Conservation (phyloP, 2,113 vertebrate species). For the Menura novaehollandiae region DNA sequence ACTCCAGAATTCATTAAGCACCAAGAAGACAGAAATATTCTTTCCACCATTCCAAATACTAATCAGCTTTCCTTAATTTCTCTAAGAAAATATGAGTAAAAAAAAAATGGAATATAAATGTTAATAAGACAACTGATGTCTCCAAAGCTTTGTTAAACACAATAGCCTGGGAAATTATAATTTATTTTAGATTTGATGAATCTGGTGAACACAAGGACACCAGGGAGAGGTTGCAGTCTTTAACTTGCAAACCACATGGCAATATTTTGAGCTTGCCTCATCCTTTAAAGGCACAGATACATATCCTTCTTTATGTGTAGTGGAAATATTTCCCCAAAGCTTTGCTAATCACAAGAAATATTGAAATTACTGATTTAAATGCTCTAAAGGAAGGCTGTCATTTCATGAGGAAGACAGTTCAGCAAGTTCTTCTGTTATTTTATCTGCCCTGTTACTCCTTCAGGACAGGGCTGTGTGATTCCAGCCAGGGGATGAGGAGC, state of each 20-base stretch:
- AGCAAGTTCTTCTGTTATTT: not conserved
- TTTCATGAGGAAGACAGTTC: not conserved
- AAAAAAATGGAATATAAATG: slow-evolving; percentile 66
- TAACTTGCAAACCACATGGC: slow-evolving; percentile 39
- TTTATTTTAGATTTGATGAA: slow-evolving; percentile 55
- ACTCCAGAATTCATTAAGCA: slow-evolving; percentile 59
- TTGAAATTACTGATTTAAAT: not conserved
- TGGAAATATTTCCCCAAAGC: slow-evolving; percentile 39
- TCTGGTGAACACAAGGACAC: slow-evolving; percentile 15
- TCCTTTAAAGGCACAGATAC: slow-evolving; percentile 49
- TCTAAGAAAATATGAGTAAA: slow-evolving; percentile 59
- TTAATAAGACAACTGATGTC: slow-evolving; percentile 67
- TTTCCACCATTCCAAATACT: slow-evolving; percentile 52
- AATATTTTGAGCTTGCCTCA: slow-evolving; percentile 6
- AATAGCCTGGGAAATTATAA: slow-evolving; percentile 60
- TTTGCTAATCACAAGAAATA: slow-evolving; percentile 20
- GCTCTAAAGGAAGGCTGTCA: not conserved
- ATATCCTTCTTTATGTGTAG: not conserved
- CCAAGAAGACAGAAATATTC: slow-evolving; percentile 44
- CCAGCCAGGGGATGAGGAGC: not conserved
- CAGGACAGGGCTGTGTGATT: not conserved
- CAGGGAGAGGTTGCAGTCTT: slow-evolving; percentile 21
- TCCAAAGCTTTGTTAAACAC: slow-evolving; percentile 61
- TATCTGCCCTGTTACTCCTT: not conserved
- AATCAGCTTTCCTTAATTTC: slow-evolving; percentile 68